These are phyloP conservation scores for Argyrosomus regius DNA, from an alignment of 2,797 vertebrate species.

Conservation along the genomic window DNA sequence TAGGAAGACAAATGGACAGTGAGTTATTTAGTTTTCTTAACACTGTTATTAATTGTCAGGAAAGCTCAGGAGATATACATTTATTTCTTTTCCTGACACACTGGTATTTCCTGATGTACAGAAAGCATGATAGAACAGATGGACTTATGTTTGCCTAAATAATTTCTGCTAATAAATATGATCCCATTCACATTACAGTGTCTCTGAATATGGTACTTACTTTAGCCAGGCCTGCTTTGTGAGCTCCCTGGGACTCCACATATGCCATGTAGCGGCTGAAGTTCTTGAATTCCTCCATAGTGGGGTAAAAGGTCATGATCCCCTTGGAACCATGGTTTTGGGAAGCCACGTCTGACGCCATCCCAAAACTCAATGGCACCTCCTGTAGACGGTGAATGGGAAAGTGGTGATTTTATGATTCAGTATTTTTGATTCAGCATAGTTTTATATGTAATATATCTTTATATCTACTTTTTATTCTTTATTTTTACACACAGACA, in stretches of 20 bases:
- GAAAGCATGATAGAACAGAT: background rate
- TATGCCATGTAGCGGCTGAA: conserved; percentile 94
- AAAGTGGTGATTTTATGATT: background rate
- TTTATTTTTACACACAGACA: background rate
- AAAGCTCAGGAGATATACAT: background rate
- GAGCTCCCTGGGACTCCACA: conserved; percentile 96
- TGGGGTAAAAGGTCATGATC: conserved; percentile 96
- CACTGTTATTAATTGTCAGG: background rate
- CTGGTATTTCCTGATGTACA: background rate
- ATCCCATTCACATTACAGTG: background rate
- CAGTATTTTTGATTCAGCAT: rapidly evolving
- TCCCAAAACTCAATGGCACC: conserved; percentile 62
- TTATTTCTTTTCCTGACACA: background rate
- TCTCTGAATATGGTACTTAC: conserved; percentile 71
- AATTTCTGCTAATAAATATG: background rate
- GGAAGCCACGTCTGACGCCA: conserved; percentile 89
- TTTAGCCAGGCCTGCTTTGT: conserved; percentile 94
- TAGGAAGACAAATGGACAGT: conserved; percentile 57
- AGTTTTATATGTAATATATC: background rate
- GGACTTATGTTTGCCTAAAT: background rate
- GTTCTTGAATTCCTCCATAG: conserved; percentile 92
- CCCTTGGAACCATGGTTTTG: conserved; percentile 86
- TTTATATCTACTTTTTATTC: background rate
- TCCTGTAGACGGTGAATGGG: conserved; percentile 48
- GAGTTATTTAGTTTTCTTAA: background rate